These are phyloP conservation scores for Macrotis lagotis DNA, from an alignment of 2,113 vertebrate genomes.

Conservation along the genomic window DNA sequence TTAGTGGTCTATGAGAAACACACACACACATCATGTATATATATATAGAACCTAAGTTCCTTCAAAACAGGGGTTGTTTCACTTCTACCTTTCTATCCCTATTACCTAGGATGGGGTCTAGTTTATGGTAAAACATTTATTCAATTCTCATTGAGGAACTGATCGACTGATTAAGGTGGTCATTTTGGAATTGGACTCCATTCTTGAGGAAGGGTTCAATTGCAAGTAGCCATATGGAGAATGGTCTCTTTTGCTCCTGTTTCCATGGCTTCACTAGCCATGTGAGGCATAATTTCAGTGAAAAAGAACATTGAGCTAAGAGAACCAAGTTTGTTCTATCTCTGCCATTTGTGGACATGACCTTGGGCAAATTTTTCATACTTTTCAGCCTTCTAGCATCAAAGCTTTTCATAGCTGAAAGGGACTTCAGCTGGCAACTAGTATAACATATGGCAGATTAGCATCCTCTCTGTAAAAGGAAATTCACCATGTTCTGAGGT, in stretches of 20 bases:
- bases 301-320: background rate
- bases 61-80: background rate
- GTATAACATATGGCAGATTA: background rate
- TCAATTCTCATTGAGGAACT: background rate
- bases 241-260: background rate
- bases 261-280: background rate
- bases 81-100: background rate
- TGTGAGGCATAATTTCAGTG: background rate
- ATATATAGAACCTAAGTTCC: background rate
- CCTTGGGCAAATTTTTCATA: background rate
- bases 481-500: background rate
- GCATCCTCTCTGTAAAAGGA: background rate
- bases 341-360: background rate
- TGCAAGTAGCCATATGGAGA: background rate
- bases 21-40: too few relatives aligned
- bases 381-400: background rate
- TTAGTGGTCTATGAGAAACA: background rate
- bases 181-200: background rate
- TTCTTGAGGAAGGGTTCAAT: background rate
- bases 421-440: background rate
- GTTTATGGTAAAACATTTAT: background rate
- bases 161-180: background rate
- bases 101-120: background rate
- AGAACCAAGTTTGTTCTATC: background rate
- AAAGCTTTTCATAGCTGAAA: background rate